Evolutionary conservation across 2,797 vertebrate species (phyloP).

Genomic region (Ataeniobius toweri): DNA sequence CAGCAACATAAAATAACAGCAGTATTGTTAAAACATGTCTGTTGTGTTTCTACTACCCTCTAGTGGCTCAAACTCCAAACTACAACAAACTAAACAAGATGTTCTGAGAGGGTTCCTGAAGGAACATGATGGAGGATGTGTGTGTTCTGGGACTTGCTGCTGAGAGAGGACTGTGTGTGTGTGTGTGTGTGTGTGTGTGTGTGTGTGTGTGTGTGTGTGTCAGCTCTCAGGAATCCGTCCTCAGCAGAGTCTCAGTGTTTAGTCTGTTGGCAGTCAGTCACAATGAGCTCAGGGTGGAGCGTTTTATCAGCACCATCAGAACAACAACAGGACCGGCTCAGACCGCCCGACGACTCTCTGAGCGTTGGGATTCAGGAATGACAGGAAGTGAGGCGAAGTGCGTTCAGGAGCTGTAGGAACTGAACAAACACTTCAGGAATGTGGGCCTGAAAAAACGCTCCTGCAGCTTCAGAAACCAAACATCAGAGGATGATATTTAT

Average conservation of each 20-base stretch:
- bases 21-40: background rate
- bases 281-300: background rate
- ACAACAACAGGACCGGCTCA: slow-evolving; percentile 10
- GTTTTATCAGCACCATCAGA: slow-evolving; percentile 11
- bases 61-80: background rate
- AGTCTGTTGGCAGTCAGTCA: slow-evolving; percentile 9
- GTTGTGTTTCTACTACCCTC: background rate
- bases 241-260: slow-evolving; percentile 11
- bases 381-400: background rate
- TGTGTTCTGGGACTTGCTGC: background rate
- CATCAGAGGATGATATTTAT: background rate
- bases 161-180: background rate
- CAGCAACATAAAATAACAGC: background rate
- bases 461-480: background rate
- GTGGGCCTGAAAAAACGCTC: background rate
- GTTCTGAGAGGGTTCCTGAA: background rate
- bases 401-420: background rate
- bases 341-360: slow-evolving; percentile 11
- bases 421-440: slow-evolving; percentile 14
- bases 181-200: background rate
- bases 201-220: background rate
- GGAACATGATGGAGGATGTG: background rate
- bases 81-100: background rate
- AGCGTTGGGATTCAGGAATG: too few relatives aligned
- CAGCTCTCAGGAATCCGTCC: background rate